Evolutionary conservation across 2,888 invertebrate genomes (phyloP), one percentile per base, ranked within the genome.

Genomic region (Cantharis lateralis): DNA sequence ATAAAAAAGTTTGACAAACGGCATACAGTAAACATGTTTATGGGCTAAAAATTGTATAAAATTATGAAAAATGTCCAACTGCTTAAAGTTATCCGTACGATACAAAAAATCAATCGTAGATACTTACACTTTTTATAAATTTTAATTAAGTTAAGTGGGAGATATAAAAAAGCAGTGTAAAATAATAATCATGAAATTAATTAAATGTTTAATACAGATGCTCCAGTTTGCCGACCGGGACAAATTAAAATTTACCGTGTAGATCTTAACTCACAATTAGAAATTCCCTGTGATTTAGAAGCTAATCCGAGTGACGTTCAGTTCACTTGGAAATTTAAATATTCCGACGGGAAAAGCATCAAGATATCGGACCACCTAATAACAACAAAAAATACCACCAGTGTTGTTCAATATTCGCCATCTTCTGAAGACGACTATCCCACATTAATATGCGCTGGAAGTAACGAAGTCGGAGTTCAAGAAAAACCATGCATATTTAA

Each of bases 281-380:
- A 89, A 82, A 90, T 93, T 78, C 88, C 90, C 16, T 93, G 93
- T 85, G 92, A 92, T 85, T 88, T 93, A 91, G 75, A 78, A 68
- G 78, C 78, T 66, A 78, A 78, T 72, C 78, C 78, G 2, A 15
- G 15, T 15, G 68, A 91, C 80, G 89, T 92, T 61, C 88, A 88
- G 81, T 93, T 92, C 86, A 89, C 90, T 76, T 93, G 93, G 93
- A 92, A 91, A 86, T 93, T 93, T 88, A 93, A 93, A 73, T 78
- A 78, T 89, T 92, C 92, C 84, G 91, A 91, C 24, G 90, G 91
- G 82, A 93, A 93, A 82, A 89, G 91, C 24, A 88, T 91, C 77
- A 92, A 93, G 86, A 91, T 93, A 81, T 90, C 91, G 15, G 89
- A 90, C 75, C 90, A 90, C 66, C 89, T 90, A 78, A 89, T 91